Base-by-base conservation (phyloP, 2,113 vertebrate species). In the Eurypyga helias region DNA sequence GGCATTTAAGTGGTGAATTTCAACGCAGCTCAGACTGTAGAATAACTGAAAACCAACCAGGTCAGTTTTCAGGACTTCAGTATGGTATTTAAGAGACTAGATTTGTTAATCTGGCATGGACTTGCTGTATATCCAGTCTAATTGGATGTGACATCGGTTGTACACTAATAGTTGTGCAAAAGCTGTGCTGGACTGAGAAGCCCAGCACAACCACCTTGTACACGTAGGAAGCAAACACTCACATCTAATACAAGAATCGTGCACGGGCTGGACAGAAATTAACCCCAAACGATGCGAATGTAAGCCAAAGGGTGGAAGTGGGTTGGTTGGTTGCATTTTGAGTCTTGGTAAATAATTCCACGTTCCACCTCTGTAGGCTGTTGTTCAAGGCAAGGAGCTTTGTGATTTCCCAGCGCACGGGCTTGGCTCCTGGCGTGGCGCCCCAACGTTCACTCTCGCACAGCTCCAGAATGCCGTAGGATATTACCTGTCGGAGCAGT, bases 11-110 rank as follows among this genome's bases (percentile, higher is more conserved):
- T 45, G 99, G 99, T 70, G 99, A 99, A 93, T 99, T 99, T 96
- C 99, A 99, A 61, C 99, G 99, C 66, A 99, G 98, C 97, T 99
- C 99, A 5, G 99, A 99, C 96, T 99, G 99, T 96, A 98, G 99
- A 69, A 98, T 99, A 95, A 49, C 96, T 18, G 98, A 99, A 97
- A 99, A 99, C 97, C 99, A 99, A 66, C 99, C 99, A 98, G 99
- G 99, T 99, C 38, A 93, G 98, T 97, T 52, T 75, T 65, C 66
- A 89, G n/a, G 34, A 65, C 36, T 92, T 93, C 4, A 9, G 17
- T 9, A 7, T 25, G 25, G 29, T 72, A 6, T 79, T 87, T 51
- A 46, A 73, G 61, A 88, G 43, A 16, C 14, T 15, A 5, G 8
- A 3, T 60, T 75, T 86, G 25, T 86, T 57, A 31, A 66, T 43